phyloP scores from a whole-genome alignment of 2,113 vertebrate species.

The Myotis yumanensis region DNA sequence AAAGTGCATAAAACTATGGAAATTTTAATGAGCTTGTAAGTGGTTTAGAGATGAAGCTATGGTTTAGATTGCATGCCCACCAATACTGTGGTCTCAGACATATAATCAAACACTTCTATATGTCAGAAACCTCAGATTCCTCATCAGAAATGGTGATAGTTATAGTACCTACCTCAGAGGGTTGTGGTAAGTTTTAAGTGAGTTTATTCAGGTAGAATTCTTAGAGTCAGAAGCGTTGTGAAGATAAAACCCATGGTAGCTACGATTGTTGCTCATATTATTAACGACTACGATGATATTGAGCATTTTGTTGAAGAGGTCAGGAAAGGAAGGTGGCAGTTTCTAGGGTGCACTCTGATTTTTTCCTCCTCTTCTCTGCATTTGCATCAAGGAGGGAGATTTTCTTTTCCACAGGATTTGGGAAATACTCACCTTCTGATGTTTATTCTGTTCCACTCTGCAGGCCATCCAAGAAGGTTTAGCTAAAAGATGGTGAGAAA shows the following conservation, averaged over 20 bases:
- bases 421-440: slow-evolving; percentile 52
- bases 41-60: background rate
- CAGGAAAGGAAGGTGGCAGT: background rate
- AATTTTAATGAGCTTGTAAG: background rate
- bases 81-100: background rate
- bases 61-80: background rate
- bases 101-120: background rate
- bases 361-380: background rate
- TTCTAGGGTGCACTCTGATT: background rate
- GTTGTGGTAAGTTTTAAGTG: background rate
- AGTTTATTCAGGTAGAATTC: background rate
- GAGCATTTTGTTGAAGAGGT: background rate
- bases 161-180: background rate
- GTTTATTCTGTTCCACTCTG: slow-evolving; percentile 44
- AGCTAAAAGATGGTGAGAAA: slow-evolving; percentile 62
- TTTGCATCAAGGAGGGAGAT: background rate
- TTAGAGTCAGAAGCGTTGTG: background rate
- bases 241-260: background rate
- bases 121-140: background rate
- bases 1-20: background rate
- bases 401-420: background rate
- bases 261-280: background rate
- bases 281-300: background rate
- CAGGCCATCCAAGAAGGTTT: slow-evolving; percentile 25
- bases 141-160: background rate